These are phyloP conservation scores for Enteromius unitaeniatus DNA, from an alignment of 2,797 vertebrate genomes.

Conservation along the genomic window DNA sequence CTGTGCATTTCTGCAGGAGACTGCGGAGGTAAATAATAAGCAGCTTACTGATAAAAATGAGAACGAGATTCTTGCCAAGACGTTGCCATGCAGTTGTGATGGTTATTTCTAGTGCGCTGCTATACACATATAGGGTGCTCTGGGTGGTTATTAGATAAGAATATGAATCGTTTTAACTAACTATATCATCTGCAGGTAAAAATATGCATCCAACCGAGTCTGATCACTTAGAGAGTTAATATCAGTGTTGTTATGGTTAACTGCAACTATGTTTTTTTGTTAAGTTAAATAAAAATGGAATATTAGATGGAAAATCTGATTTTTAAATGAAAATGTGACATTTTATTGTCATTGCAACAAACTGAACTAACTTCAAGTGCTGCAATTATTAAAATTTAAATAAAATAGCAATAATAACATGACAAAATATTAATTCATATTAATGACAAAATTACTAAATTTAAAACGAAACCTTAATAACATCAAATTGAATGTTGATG, in stretches of 20 bases:
- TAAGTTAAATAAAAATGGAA: not conserved
- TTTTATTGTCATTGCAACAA: not conserved
- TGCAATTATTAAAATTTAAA: not conserved
- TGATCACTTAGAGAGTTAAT: not conserved
- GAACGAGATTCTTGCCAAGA: not conserved
- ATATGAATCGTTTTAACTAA: not conserved
- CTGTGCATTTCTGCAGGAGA: slow-evolving; percentile 1
- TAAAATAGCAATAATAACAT: not conserved
- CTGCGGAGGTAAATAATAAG: not conserved
- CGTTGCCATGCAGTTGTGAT: not conserved
- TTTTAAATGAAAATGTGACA: not conserved
- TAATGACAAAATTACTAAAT: not conserved
- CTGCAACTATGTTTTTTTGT: not conserved
- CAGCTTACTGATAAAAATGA: not conserved
- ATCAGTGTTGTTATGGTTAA: not conserved
- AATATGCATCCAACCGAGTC: not conserved
- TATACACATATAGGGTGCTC: not conserved
- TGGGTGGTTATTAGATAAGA: not conserved
- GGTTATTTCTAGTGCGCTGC: not conserved
- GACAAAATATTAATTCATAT: not conserved
- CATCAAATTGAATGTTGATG: not conserved
- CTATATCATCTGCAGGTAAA: not conserved
- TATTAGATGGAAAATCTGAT: not conserved
- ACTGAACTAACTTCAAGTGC: not conserved
- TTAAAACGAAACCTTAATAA: not conserved